Conservation (phyloP, 2,797 vertebrate species). For the Typhlichthys subterraneus region DNA sequence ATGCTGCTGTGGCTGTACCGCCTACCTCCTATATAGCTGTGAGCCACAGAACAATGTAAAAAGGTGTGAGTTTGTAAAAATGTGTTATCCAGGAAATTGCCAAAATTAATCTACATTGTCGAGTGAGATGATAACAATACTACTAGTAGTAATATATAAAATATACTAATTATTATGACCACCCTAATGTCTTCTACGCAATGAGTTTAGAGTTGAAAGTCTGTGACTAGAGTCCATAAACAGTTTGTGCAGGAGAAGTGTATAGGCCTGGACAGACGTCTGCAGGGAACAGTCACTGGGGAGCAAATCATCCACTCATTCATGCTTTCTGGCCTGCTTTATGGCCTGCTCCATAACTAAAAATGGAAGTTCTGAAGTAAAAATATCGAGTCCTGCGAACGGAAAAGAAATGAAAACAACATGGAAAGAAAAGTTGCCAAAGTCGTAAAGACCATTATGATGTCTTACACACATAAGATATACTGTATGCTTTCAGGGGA, state of each 20-base stretch:
- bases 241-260: constrained; percentile 48
- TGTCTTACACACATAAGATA: not conserved
- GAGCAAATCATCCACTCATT: constrained; percentile 63
- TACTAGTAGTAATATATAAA: no score
- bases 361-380: constrained; percentile 64
- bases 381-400: constrained; percentile 45
- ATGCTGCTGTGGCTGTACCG: no score
- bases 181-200: no score
- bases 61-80: no score
- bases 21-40: no score
- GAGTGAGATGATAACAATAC: no score
- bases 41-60: no score
- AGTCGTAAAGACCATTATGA: not conserved
- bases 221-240: constrained; percentile 45
- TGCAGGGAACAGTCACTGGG: constrained; percentile 22
- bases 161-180: no score
- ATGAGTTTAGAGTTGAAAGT: no score
- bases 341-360: constrained; percentile 59
- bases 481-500: no score
- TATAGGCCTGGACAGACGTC: constrained; percentile 25
- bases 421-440: constrained; percentile 8
- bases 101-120: no score
- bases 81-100: no score
- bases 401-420: constrained; percentile 43
- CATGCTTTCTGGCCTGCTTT: constrained; percentile 54